phyloP scores from a whole-genome alignment of 2,888 invertebrate genomes.

The Carabus problematicus region DNA sequence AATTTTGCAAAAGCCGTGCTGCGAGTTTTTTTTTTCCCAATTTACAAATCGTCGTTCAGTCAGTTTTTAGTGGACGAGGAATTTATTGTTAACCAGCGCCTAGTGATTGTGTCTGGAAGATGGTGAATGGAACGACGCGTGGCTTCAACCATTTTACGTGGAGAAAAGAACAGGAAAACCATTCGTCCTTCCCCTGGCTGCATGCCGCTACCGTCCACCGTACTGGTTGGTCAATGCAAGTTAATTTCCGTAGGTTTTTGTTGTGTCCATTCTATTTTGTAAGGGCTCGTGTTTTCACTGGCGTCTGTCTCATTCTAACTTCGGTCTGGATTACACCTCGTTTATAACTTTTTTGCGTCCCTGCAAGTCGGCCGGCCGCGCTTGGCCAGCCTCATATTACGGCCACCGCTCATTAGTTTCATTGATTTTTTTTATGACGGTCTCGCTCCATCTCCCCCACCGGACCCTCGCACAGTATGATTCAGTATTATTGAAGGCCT shows the following conservation, averaged over 20 bases:
- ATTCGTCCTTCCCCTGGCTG: too few species aligned
- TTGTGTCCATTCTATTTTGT: conserved; percentile 36
- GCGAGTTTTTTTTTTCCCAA: conserved; percentile 6
- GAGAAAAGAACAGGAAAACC: conserved; percentile 14
- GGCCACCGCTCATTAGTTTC: conserved; percentile 15
- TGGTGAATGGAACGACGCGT: conserved; percentile 12
- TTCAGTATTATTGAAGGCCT: too few species aligned
- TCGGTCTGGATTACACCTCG: conserved; percentile 37
- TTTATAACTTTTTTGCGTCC: conserved; percentile 34
- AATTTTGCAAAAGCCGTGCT: neutral
- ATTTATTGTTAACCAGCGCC: conserved; percentile 14
- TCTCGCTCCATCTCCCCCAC: neutral
- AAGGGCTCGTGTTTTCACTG: neutral
- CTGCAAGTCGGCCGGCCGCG: neutral
- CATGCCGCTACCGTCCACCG: too few species aligned
- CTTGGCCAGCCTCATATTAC: neutral
- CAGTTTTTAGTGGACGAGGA: neutral
- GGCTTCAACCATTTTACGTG: neutral
- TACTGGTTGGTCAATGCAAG: conserved; percentile 15
- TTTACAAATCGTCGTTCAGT: neutral
- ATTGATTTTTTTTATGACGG: conserved; percentile 22
- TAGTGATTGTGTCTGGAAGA: conserved; percentile 8
- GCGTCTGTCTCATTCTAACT: conserved; percentile 1
- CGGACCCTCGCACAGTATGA: too few species aligned
- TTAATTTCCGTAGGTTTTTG: conserved; percentile 39